Percentiles rank a stretch among this genome's conserved stretches.
These are phyloP conservation scores for Venustoraphidia nigricollis DNA, from an alignment of 2,888 invertebrate genomes.

Conservation along the genomic window DNA sequence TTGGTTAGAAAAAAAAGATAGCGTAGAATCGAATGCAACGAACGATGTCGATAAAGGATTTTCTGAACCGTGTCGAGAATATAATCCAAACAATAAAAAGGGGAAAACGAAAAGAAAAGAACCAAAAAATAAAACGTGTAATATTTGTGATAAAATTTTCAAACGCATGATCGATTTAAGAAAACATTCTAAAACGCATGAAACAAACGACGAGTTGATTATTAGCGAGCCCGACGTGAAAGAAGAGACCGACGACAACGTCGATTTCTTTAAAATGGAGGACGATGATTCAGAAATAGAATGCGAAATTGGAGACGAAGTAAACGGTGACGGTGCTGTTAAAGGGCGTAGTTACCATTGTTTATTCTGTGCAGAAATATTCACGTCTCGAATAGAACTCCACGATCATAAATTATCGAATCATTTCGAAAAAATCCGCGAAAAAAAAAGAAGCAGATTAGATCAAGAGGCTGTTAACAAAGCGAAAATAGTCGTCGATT, in stretches of 20 bases:
- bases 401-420: not conserved
- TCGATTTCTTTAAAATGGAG: not conserved
- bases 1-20: not conserved
- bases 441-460: constrained; percentile 19
- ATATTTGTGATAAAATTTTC: not conserved
- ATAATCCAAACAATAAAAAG: not conserved
- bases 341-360: not conserved
- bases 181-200: not conserved
- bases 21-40: not conserved
- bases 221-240: not conserved
- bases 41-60: not conserved
- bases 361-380: not conserved
- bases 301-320: not conserved
- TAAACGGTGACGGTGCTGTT: not conserved
- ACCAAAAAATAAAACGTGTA: not conserved
- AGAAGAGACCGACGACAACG: not conserved
- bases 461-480: constrained; percentile 26
- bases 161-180: not conserved
- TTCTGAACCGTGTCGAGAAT: not conserved
- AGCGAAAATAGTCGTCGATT: constrained; percentile 27
- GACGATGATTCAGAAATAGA: constrained; percentile 1
- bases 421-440: not conserved
- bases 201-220: not conserved
- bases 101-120: not conserved
- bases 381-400: not conserved